A percentile compares a stretch with the other conserved stretches of the same genome.
These are phyloP conservation scores for Drosophila peninsularis DNA, from an alignment of 2,888 invertebrate genomes.

Conservation along the genomic window DNA sequence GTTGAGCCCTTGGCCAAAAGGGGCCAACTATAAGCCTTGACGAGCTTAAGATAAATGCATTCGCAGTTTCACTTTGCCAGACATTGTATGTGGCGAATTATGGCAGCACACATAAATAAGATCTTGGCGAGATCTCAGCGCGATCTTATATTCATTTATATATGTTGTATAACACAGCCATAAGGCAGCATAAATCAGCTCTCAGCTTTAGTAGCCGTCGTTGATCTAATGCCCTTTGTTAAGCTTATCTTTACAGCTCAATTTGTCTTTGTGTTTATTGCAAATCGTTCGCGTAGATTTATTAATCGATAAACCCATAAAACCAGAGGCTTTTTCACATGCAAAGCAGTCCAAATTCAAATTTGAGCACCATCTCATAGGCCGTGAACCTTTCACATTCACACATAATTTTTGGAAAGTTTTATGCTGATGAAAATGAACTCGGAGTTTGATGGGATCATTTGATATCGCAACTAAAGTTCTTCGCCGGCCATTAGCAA, in stretches of 20 bases:
- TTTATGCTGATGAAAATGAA: slow-evolving; percentile 60
- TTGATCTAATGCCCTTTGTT: slow-evolving; percentile 26
- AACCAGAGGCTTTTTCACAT: slow-evolving; percentile 35
- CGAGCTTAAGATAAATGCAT: slow-evolving; percentile 30
- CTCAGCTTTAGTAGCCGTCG: slow-evolving; percentile 5
- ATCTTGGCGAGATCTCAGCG: slow-evolving; percentile 12
- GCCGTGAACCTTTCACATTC: slow-evolving; percentile 72
- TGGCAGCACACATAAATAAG: slow-evolving; percentile 26
- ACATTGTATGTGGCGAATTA: slow-evolving; percentile 14
- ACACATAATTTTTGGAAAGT: slow-evolving; percentile 70
- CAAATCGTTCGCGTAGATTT: slow-evolving; percentile 37
- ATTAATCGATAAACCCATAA: slow-evolving; percentile 35
- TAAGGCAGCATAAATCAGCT: slow-evolving; percentile 8
- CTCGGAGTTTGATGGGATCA: slow-evolving; percentile 42
- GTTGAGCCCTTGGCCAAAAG: slow-evolving; percentile 41
- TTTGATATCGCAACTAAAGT: slow-evolving; percentile 23
- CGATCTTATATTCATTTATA: slow-evolving; percentile 12
- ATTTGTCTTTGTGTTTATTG: slow-evolving; percentile 30
- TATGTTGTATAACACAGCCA: slow-evolving; percentile 12
- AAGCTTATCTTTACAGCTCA: slow-evolving; percentile 18
- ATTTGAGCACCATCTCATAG: neutral
- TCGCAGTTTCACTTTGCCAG: slow-evolving; percentile 33
- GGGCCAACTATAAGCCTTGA: slow-evolving; percentile 33
- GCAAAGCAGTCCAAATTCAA: slow-evolving; percentile 32
- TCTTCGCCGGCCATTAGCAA: slow-evolving; percentile 55